These are phyloP conservation scores for Pandemis heparana DNA, from an alignment of 2,888 invertebrate species.

Conservation along the genomic window DNA sequence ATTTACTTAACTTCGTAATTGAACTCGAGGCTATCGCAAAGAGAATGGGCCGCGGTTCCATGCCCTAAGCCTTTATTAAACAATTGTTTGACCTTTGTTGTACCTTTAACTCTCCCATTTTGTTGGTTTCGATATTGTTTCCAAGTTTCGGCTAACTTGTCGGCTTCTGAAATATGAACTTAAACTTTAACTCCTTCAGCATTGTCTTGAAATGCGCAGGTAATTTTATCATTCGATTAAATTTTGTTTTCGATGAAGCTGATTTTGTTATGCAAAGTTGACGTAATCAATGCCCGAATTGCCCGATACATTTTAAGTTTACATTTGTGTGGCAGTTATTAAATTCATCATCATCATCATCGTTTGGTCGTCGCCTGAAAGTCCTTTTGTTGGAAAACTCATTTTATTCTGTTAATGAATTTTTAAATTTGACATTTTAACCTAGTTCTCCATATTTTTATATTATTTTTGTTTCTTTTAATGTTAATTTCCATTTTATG, in stretches of 20 bases:
- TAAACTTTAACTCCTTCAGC: constrained; percentile 31
- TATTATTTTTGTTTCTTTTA: too few relatives aligned
- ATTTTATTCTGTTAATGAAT: too few relatives aligned
- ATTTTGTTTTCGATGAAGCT: constrained; percentile 13
- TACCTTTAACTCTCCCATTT: constrained; percentile 61
- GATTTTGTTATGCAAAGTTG: constrained; percentile 8
- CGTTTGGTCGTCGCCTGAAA: too few relatives aligned
- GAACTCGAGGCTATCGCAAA: constrained; percentile 33
- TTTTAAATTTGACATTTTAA: too few relatives aligned
- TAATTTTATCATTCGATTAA: constrained; percentile 38
- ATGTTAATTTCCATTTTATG: too few relatives aligned
- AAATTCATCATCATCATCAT: too few relatives aligned
- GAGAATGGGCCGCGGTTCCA: constrained; percentile 48
- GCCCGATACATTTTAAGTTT: background rate
- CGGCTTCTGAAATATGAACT: constrained; percentile 39
- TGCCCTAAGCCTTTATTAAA: constrained; percentile 56
- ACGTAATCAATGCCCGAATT: background rate
- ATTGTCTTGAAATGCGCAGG: constrained; percentile 38
- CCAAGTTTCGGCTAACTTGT: constrained; percentile 51
- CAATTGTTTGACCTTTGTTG: constrained; percentile 63
- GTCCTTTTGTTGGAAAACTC: too few relatives aligned
- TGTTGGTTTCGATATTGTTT: constrained; percentile 63
- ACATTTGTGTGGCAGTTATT: too few relatives aligned
- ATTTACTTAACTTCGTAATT: constrained; percentile 40
- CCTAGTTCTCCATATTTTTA: too few relatives aligned